phyloP scores from a whole-genome alignment of 2,888 invertebrate genomes.

The Diloba caeruleocephala region DNA sequence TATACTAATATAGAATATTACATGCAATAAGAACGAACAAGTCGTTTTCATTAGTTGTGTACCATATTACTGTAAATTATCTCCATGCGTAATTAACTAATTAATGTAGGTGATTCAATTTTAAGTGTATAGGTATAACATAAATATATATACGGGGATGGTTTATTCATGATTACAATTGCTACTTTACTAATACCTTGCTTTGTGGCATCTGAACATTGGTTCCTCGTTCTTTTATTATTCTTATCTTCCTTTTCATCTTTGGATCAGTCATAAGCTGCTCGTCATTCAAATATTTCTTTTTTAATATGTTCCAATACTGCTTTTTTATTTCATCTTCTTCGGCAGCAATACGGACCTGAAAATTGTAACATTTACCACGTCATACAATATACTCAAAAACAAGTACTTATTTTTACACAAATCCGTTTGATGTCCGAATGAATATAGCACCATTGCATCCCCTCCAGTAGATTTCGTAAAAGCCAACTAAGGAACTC shows the following conservation, averaged over 20 bases:
- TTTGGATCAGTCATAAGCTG: conserved; percentile 63
- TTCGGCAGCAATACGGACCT: conserved; percentile 80
- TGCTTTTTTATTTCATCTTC: conserved; percentile 84
- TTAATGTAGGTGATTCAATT: neutral
- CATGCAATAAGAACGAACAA: too few species aligned
- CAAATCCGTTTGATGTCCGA: too few species aligned
- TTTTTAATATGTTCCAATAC: conserved; percentile 82
- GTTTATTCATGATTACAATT: neutral
- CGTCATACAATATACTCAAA: neutral
- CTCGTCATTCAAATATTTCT: conserved; percentile 71
- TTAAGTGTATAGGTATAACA: neutral
- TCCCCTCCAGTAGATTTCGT: too few species aligned
- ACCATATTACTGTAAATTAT: neutral
- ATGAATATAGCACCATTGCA: too few species aligned
- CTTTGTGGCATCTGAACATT: conserved; percentile 85
- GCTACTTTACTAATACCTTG: conserved; percentile 65
- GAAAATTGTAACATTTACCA: conserved; percentile 44
- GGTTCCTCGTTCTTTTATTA: conserved; percentile 81
- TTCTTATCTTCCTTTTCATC: conserved; percentile 74
- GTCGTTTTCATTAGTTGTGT: too few species aligned
- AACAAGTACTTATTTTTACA: neutral
- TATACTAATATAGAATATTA: too few species aligned
- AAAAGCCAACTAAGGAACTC: too few species aligned
- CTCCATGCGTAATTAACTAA: neutral
- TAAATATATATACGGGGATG: neutral